Evolutionary conservation across 2,797 vertebrate species (phyloP), one percentile per base, ranked within the genome.

Genomic region (Delichon dasypus): DNA sequence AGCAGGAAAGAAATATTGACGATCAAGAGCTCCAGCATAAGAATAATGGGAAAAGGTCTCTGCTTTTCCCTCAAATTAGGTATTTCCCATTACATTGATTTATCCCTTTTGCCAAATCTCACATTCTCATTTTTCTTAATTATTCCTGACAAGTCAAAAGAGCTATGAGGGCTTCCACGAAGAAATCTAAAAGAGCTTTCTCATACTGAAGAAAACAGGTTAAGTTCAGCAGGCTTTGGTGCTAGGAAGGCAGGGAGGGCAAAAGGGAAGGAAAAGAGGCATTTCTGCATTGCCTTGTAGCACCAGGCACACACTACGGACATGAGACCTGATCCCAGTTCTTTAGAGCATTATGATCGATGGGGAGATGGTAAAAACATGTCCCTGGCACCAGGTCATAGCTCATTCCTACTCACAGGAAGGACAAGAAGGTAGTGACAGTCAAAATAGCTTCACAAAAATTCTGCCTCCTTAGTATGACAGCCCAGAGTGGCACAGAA

Each of bases 41-140:
- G 79, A 94, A 91, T 85, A 95, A 88, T 62, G 8, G 30, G 40
- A 70, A 81, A 85, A 75, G 13, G 19, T 27, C 22, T 74, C 45
- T 58, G 27, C 22, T 86, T 92, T 85, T 9, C 50, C 44, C 23
- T 87, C 54, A 77, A 12, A 72, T 71, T 36, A 36, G 36, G 65
- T 54, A 53, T 67, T 89, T 82, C 29, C 26, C 11, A 38, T 89
- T 71, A 45, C 16, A 40, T 17, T 71, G 71, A 85, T 91, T 94
- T 81, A 84, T 84, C 25, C 42, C 21, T 83, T 90, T 76, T 57
- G 13, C 50, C 13, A 11, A 65, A 22, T 11, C 13, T 60, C 36
- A 64, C 34, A 42, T 62, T 70, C 34, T 70, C 34, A 58, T 91
- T 93, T 93, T 89, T 90, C 54, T 78, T 92, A 83, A 88, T 94